Evolutionary conservation across 2,113 vertebrate species (phyloP).

Genomic region (Mustela lutreola): DNA sequence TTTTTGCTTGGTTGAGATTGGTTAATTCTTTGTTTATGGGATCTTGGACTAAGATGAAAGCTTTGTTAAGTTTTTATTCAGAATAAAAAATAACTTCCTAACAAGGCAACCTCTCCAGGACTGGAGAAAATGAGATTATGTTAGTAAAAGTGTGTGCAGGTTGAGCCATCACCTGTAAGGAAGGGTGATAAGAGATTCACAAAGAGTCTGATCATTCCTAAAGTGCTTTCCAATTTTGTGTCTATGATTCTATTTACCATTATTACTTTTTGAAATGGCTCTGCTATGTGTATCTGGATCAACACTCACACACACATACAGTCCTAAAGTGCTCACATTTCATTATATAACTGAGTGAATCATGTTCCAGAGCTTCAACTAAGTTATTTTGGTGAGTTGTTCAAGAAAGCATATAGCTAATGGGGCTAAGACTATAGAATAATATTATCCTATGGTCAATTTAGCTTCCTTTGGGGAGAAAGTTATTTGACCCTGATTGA

Average conservation of each 20-base stretch:
- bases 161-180: neutral
- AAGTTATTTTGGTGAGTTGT: slow-evolving; percentile 37
- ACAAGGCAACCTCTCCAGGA: neutral
- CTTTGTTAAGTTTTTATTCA: neutral
- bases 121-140: neutral
- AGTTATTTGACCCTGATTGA: neutral
- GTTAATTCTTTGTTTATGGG: slow-evolving; percentile 26
- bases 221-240: neutral
- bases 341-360: slow-evolving; percentile 23
- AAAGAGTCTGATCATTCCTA: neutral
- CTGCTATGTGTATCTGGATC: neutral
- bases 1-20: neutral
- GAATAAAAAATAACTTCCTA: neutral
- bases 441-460: neutral
- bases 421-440: neutral
- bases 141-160: neutral
- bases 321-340: neutral
- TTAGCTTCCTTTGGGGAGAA: neutral
- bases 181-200: neutral
- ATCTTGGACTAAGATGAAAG: neutral
- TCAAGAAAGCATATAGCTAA: neutral
- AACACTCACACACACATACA: neutral
- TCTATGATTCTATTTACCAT: neutral
- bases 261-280: slow-evolving; percentile 31
- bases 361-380: slow-evolving; percentile 16